Evolutionary conservation across 2,888 invertebrate species (phyloP).

Genomic region (Entomobrya multifasciata): DNA sequence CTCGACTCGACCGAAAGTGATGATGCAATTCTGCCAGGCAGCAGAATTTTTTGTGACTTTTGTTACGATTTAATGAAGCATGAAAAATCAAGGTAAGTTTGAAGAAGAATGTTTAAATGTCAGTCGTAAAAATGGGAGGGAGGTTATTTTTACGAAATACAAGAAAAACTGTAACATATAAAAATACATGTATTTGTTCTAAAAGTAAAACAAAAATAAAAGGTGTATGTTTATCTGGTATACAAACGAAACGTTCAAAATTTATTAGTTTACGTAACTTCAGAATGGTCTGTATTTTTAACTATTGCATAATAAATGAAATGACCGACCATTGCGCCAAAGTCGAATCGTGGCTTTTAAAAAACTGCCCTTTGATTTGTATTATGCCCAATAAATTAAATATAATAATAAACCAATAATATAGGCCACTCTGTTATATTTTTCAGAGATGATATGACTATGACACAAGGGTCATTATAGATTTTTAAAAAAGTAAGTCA

Average conservation of each 20-base stretch:
- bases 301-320: constrained; percentile 49
- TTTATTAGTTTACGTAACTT: background rate
- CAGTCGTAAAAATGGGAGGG: constrained; percentile 30
- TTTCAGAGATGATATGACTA: background rate
- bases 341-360: constrained; percentile 59
- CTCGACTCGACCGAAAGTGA: background rate
- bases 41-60: background rate
- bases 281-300: background rate
- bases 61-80: constrained; percentile 43
- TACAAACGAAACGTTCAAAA: no score
- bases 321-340: constrained; percentile 61
- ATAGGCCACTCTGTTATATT: constrained; percentile 19
- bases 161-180: constrained; percentile 18
- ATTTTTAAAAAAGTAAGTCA: constrained; percentile 31
- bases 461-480: constrained; percentile 35
- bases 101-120: constrained; percentile 15
- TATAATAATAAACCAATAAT: constrained; percentile 34
- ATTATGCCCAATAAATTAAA: constrained; percentile 32
- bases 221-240: no score
- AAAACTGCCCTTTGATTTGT: background rate
- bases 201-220: no score
- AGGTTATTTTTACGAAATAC: no score
- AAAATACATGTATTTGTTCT: no score
- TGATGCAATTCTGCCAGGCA: background rate
- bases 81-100: constrained; percentile 45